Evolutionary conservation across 2,797 vertebrate genomes (phyloP).

Genomic region (Lutjanus argentimaculatus): DNA sequence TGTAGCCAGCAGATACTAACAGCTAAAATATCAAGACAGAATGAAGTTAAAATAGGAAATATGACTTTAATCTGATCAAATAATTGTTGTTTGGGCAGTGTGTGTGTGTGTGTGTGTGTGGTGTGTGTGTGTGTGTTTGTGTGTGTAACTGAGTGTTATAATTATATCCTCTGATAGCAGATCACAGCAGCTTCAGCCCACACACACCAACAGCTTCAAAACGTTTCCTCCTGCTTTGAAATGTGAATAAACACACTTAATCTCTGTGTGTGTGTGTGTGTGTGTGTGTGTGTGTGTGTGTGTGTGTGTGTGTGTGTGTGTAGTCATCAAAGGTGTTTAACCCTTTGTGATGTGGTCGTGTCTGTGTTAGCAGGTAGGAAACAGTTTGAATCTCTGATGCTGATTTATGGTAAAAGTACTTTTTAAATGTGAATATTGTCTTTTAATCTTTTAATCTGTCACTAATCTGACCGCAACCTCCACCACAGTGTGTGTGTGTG

Average conservation of each 20-base stretch:
- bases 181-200: conserved; percentile 46
- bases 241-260: conserved; percentile 45
- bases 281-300: conserved; percentile 8
- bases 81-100: not conserved
- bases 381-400: conserved; percentile 9
- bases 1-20: not conserved
- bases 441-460: conserved; percentile 53
- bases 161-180: conserved; percentile 52
- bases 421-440: conserved; percentile 21
- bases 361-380: conserved; percentile 48
- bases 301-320: conserved; percentile 16
- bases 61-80: not conserved
- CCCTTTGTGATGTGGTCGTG: conserved; percentile 44
- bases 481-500: not conserved
- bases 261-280: conserved; percentile 4
- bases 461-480: conserved; percentile 54
- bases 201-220: conserved; percentile 57
- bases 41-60: not conserved
- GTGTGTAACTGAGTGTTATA: conserved; percentile 24
- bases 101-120: not conserved
- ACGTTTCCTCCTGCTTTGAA: conserved; percentile 71
- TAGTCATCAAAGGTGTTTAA: conserved; percentile 50
- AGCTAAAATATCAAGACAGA: not conserved
- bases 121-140: conserved; percentile 14
- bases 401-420: conserved; percentile 32